Conservation (phyloP, 2,797 vertebrate genomes). For the Intellagama lesueurii region DNA sequence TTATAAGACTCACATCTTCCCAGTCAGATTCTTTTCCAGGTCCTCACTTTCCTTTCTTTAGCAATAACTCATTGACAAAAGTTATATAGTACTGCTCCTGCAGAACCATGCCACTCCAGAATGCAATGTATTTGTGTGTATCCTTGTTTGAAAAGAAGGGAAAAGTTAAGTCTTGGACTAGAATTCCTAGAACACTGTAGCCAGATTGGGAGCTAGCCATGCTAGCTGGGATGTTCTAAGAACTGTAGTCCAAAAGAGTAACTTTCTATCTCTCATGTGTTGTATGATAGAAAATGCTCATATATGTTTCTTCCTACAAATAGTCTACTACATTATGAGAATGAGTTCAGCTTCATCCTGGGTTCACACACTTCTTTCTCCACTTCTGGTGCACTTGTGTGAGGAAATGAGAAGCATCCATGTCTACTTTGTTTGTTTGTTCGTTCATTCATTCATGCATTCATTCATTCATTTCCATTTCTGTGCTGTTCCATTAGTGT, state of each 20-base stretch:
- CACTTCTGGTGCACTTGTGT: not conserved
- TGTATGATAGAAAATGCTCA: too few relatives aligned
- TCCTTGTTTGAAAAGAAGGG: not conserved
- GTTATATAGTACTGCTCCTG: not conserved
- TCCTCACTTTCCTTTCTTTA: not conserved
- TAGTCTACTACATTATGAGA: not conserved
- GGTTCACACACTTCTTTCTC: not conserved
- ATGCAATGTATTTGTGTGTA: not conserved
- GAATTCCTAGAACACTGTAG: too few relatives aligned
- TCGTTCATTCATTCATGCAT: too few relatives aligned
- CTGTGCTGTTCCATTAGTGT: too few relatives aligned
- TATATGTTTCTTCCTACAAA: too few relatives aligned
- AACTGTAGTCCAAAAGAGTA: too few relatives aligned
- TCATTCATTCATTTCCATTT: too few relatives aligned
- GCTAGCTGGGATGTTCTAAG: too few relatives aligned
- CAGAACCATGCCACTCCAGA: not conserved
- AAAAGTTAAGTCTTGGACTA: too few relatives aligned
- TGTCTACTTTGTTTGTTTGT: not conserved
- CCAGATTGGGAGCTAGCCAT: too few relatives aligned
- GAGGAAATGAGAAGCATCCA: not conserved
- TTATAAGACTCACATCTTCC: not conserved
- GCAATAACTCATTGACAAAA: not conserved
- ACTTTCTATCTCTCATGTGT: too few relatives aligned
- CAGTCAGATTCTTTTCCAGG: constrained; percentile 12
- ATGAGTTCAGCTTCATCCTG: not conserved